Evolutionary conservation across 2,888 invertebrate genomes (phyloP).

Genomic region (Agapostemon virescens): DNA sequence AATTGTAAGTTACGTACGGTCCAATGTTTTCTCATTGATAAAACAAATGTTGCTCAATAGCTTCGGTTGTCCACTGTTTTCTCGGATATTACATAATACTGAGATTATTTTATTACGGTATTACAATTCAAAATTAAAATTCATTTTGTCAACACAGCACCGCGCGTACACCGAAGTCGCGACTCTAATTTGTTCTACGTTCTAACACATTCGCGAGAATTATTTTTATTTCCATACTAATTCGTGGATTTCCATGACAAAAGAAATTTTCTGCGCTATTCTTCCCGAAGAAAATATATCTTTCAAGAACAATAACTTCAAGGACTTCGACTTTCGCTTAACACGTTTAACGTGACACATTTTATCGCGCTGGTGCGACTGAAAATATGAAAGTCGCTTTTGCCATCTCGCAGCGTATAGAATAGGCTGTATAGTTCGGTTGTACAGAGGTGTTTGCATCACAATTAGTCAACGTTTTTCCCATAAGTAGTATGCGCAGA

Average conservation of each 20-base stretch:
- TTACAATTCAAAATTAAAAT: background rate
- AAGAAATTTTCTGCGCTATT: background rate
- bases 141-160: background rate
- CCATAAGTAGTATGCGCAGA: background rate
- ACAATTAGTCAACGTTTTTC: background rate
- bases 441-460: background rate
- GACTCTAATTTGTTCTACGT: background rate
- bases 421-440: background rate
- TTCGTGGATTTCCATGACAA: background rate
- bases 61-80: background rate
- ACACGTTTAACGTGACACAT: conserved; percentile 5
- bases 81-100: background rate
- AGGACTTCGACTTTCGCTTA: conserved; percentile 44
- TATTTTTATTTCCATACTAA: background rate
- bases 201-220: background rate
- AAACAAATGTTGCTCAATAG: background rate
- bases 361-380: conserved; percentile 5
- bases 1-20: background rate
- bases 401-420: background rate
- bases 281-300: background rate
- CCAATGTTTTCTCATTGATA: background rate
- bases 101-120: background rate
- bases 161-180: background rate
- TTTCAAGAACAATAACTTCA: conserved; percentile 31
- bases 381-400: conserved; percentile 28